These are phyloP conservation scores for Cynaeus angustus DNA, from an alignment of 2,888 invertebrate species.

Conservation along the genomic window DNA sequence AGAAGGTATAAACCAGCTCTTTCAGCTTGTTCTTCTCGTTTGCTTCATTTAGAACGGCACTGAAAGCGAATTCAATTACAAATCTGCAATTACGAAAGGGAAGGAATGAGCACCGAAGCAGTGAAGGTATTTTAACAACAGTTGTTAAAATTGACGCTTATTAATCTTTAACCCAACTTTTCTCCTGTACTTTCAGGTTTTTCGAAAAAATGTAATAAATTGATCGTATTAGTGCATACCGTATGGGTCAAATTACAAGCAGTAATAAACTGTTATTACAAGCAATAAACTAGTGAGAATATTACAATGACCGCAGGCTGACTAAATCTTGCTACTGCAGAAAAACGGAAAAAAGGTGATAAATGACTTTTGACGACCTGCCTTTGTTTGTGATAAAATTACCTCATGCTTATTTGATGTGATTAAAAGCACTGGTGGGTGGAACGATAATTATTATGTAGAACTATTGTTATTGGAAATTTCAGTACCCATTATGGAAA, in stretches of 20 bases:
- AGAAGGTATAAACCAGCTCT: no score
- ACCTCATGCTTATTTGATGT: no score
- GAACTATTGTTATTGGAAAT: no score
- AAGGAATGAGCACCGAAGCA: conserved; percentile 5
- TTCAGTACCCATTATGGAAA: no score
- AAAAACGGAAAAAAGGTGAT: not conserved
- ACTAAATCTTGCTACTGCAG: conserved; percentile 5
- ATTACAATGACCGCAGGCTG: conserved; percentile 32
- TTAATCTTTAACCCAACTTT: conserved; percentile 36
- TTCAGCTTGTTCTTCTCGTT: no score
- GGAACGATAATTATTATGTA: no score
- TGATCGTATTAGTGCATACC: conserved; percentile 30
- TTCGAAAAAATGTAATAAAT: conserved; percentile 22
- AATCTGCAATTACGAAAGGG: conserved; percentile 7
- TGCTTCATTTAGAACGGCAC: not conserved
- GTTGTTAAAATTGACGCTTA: conserved; percentile 28
- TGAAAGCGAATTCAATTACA: conserved; percentile 11
- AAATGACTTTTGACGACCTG: no score
- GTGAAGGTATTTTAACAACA: conserved; percentile 7
- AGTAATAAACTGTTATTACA: conserved; percentile 33
- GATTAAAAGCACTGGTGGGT: no score
- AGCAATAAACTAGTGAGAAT: conserved; percentile 19
- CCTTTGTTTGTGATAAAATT: no score
- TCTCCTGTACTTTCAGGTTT: conserved; percentile 16
- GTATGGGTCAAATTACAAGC: conserved; percentile 15